Evolutionary conservation across 2,113 vertebrate genomes (phyloP).

Genomic region (Spea multiplicata): DNA sequence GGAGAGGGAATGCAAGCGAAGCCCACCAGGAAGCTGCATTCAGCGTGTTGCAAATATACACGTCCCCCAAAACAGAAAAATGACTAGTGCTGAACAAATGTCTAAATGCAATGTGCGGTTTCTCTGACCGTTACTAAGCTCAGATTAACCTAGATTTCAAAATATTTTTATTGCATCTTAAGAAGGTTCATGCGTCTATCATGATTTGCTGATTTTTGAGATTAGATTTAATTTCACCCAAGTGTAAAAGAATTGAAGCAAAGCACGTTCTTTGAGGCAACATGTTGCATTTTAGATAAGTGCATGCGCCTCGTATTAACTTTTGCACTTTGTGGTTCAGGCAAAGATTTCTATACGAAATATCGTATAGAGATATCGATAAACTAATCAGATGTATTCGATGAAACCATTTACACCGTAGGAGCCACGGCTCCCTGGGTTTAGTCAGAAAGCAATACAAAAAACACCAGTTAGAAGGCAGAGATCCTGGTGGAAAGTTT

Average conservation of each 20-base stretch:
- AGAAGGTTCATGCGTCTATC: constrained; percentile 20
- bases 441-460: no score
- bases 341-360: no score
- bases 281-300: no score
- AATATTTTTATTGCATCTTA: constrained; percentile 44
- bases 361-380: no score
- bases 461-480: no score
- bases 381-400: no score
- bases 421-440: no score
- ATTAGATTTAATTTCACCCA: not conserved
- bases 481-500: no score
- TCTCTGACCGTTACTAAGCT: constrained; percentile 28
- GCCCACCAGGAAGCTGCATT: constrained; percentile 7
- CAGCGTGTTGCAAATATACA: not conserved
- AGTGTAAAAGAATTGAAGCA: not conserved
- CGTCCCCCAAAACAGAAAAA: constrained; percentile 4
- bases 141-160: constrained; percentile 40
- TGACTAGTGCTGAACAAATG: constrained; percentile 15
- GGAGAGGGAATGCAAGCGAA: not conserved
- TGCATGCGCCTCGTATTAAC: no score
- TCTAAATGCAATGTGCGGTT: constrained; percentile 7
- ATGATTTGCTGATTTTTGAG: constrained; percentile 11
- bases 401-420: no score
- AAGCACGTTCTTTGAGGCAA: not conserved
- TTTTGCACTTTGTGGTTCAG: no score